These are phyloP conservation scores for Lasioglossum morio DNA, from an alignment of 2,888 invertebrate genomes.

Conservation along the genomic window DNA sequence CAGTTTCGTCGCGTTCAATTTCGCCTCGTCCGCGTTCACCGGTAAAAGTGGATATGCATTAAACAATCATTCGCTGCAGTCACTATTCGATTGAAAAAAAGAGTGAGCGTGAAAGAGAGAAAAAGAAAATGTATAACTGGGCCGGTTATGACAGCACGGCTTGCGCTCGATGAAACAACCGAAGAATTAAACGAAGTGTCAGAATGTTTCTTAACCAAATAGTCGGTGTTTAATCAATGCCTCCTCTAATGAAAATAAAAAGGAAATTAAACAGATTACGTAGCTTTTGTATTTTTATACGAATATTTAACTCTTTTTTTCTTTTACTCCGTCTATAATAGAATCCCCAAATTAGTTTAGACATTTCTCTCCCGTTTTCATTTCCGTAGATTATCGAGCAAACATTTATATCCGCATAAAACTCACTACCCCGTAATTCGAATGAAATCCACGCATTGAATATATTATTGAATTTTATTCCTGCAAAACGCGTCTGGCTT, in stretches of 20 bases:
- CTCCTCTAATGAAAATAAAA: neutral
- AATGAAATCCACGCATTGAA: too few species aligned
- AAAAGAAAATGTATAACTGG: neutral
- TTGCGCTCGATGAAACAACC: neutral
- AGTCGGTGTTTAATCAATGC: neutral
- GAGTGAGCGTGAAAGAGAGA: neutral
- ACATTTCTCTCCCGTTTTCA: too few species aligned
- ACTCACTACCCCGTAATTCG: too few species aligned
- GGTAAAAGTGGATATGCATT: neutral
- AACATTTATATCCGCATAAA: too few species aligned
- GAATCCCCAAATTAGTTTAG: too few species aligned
- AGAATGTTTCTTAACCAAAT: neutral
- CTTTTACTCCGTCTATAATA: too few species aligned
- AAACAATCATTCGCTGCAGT: constrained; percentile 11
- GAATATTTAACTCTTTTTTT: too few species aligned
- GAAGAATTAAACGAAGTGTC: neutral
- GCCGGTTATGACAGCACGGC: neutral
- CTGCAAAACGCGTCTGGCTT: too few species aligned
- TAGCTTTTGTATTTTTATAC: too few species aligned
- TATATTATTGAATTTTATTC: too few species aligned
- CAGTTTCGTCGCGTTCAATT: constrained; percentile 25
- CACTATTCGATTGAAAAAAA: neutral
- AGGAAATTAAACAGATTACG: too few species aligned
- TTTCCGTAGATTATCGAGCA: too few species aligned
- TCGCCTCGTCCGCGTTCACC: neutral